Base-by-base conservation (phyloP, 2,797 vertebrate species). In the Mormyrops boulengeri region DNA sequence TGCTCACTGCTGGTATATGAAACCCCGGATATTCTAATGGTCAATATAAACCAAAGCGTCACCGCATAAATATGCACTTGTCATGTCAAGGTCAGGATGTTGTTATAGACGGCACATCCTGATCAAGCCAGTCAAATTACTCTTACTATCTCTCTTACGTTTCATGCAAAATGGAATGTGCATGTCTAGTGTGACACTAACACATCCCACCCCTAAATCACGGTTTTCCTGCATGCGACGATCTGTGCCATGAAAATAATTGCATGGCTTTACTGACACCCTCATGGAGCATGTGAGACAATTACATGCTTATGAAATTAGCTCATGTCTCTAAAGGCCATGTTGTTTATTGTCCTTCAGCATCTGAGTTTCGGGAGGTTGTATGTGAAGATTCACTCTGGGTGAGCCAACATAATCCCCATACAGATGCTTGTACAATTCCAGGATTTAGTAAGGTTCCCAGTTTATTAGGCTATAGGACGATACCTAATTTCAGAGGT, bases 371-470 rank as follows among this genome's bases (percentile, higher is more conserved):
- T 73, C 26, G 52, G 87, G 44, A 69, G 50, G 3, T 38, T 19
- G 88, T 17, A 19, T 47, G 49, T 12, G 11, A 41, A 49, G 69
- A 88, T 80, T 88, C 50, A n/a, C 50, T 11, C 12, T 38, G 47
- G 55, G 50, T 49, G 22, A 77, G 22, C 87, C 22, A 30, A 5
- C 22, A n/a, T 47, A 89, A 82, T 57, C 88, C 69, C 50, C 9
- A 41, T 41, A 77, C 69, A 77, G 19, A 49, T 9, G 0, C 19
- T 1, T 34, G 55, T n/a, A 82, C 69, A 89, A 89, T 57, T 22
- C 14, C 30, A 55, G 50, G 52, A 89, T 89, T 89, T 89, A 80
- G 80, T 88, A 41, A 80, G 8, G 80, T 88, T 80, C 19, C 9
- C 47, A 12, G 22, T 38, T 77, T 88, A 55, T 38, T 55, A 49